Conservation (phyloP, 2,113 vertebrate genomes). For the Diadophis punctatus region DNA sequence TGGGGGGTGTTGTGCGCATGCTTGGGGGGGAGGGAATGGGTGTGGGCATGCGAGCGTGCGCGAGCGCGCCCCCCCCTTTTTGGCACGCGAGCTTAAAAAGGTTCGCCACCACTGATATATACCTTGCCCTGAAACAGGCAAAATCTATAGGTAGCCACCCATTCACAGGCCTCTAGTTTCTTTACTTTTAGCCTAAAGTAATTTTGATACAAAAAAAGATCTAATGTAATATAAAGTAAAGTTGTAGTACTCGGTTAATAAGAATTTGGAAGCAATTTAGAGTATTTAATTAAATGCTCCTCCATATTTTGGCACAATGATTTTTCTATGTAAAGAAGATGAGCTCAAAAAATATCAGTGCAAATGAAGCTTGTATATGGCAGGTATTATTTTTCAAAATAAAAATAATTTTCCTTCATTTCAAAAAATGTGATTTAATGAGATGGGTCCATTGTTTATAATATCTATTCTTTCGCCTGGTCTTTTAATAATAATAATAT, state of each 20-base stretch:
- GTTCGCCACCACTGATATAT: too few species aligned
- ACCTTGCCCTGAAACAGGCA: background rate
- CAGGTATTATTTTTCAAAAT: background rate
- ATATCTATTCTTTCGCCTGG: background rate
- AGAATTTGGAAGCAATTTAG: background rate
- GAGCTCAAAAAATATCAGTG: background rate
- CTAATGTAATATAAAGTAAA: background rate
- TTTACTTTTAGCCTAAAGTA: background rate
- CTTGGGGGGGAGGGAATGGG: too few species aligned
- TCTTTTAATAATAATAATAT: background rate
- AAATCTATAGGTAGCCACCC: background rate
- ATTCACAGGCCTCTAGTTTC: background rate
- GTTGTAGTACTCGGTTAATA: background rate
- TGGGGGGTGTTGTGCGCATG: too few species aligned
- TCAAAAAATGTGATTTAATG: background rate
- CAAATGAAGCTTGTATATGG: background rate
- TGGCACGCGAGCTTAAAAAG: too few species aligned
- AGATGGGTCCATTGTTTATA: background rate
- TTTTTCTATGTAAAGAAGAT: background rate
- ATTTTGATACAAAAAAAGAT: background rate
- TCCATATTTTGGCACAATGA: background rate
- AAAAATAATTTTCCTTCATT: background rate
- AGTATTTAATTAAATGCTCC: background rate
- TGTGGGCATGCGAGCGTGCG: too few species aligned
- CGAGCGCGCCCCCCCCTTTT: too few species aligned